Evolutionary conservation across 2,888 invertebrate species (phyloP), one percentile per base, ranked within the genome.

Genomic region (Sarcophaga caerulescens): DNA sequence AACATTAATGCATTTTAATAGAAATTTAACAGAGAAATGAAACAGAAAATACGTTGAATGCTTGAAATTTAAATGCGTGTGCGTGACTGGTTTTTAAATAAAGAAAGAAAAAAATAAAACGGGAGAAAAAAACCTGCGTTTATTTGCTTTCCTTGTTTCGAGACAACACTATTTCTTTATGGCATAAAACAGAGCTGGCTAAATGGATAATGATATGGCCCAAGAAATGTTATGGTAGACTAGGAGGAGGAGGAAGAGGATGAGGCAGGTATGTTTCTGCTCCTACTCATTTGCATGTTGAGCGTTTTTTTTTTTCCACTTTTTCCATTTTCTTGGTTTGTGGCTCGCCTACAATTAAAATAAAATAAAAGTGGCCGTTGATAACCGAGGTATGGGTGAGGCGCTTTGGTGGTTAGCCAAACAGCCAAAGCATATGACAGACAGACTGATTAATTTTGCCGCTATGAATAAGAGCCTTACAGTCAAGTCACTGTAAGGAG

Each of bases 31-130:
- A 47, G 4, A 47, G 14, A 47, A 14, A 14, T 11, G n/a, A 63
- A 78, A 70, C 47, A 75, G 68, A 66, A 68, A 35, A 35, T 21
- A 63, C 62, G 44, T 60, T 47, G 23, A 78, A 65, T 47, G 69
- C 65, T 77, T 80, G 62, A 83, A 81, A 69, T 83, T 83, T 69
- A 79, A 82, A 85, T 85, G 87, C 84, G 87, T 87, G 87, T 84
- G 84, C 87, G 84, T 87, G 87, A 84, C 84, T 82, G 44, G 76
- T 79, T 84, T 82, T 76, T 44, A 76, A 85, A 71, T 35, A 10
- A 35, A 35, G 35, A 52, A 52, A 14, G 3, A 52, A 52, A 52
- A 52, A n/a, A n/a, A n/a, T n/a, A n/a, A n/a, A n/a, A n/a, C n/a
- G n/a, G n/a, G n/a, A n/a, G n/a, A n/a, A n/a, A 17, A 17, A 52